A percentile compares a stretch with the other conserved stretches of the same genome.
Conservation (phyloP, 2,888 invertebrate species). For the Siphonodentalium dalli region DNA sequence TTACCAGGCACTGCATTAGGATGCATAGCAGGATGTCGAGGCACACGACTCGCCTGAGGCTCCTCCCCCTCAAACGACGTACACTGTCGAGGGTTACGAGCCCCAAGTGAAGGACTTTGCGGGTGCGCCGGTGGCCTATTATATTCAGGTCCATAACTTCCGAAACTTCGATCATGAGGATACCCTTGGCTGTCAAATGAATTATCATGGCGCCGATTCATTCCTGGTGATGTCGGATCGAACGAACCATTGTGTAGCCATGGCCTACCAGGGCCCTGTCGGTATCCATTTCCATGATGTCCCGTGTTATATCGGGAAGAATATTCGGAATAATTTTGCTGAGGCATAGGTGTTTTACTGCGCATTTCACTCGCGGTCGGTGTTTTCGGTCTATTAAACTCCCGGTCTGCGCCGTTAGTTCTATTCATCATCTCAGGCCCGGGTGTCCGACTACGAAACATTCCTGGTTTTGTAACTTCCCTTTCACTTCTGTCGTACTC, state of each 20-base stretch:
- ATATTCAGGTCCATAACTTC: too few species aligned
- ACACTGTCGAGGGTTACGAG: conserved; percentile 66
- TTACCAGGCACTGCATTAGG: conserved; percentile 31
- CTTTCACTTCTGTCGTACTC: conserved; percentile 29
- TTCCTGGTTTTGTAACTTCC: conserved; percentile 44
- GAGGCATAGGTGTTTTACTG: conserved; percentile 59
- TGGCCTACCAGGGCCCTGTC: too few species aligned
- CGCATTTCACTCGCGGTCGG: conserved; percentile 59
- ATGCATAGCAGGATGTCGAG: conserved; percentile 39
- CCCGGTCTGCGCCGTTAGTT: conserved; percentile 43
- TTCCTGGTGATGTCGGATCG: too few species aligned
- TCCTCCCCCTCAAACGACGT: conserved; percentile 73
- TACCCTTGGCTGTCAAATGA: too few species aligned
- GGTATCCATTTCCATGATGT: too few species aligned
- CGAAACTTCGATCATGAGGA: conserved; percentile 29
- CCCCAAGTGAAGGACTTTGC: too few species aligned
- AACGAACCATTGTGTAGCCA: too few species aligned
- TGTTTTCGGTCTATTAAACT: conserved; percentile 54
- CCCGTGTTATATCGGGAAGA: conserved; percentile 15
- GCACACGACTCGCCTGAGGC: conserved; percentile 64
- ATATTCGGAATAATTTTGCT: conserved; percentile 32
- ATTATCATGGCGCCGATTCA: too few species aligned
- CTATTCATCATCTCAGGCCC: conserved; percentile 63
- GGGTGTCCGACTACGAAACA: conserved; percentile 62
- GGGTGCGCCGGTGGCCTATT: too few species aligned